Evolutionary conservation across 2,113 vertebrate genomes (phyloP).

Genomic region (Clinocottus analis): DNA sequence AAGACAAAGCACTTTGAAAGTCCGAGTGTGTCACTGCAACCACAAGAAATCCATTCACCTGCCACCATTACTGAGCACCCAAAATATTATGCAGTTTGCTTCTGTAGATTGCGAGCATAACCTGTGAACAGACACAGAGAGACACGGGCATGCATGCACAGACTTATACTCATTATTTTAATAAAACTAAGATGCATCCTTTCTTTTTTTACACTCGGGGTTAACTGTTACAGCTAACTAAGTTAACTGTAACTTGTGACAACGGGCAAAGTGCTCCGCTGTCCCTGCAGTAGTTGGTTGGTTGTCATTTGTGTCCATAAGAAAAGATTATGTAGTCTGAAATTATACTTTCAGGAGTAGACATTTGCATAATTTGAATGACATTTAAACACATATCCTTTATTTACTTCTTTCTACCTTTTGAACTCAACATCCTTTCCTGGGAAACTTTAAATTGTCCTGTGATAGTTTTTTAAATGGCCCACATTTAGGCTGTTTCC

Average conservation of each 20-base stretch:
- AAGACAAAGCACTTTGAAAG: too few relatives aligned
- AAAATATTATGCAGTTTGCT: too few relatives aligned
- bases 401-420: not conserved
- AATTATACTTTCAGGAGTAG: not conserved
- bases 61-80: too few relatives aligned
- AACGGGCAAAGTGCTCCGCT: too few relatives aligned
- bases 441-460: slow-evolving; percentile 27
- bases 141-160: too few relatives aligned
- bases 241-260: too few relatives aligned
- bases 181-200: not conserved
- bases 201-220: not conserved
- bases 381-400: not conserved
- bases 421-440: not conserved
- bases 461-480: slow-evolving; percentile 23
- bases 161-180: not conserved
- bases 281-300: not conserved
- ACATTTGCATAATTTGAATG: not conserved
- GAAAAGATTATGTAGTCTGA: not conserved
- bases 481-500: slow-evolving; percentile 40
- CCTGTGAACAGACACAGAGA: too few relatives aligned
- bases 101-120: too few relatives aligned
- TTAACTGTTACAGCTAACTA: not conserved
- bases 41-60: too few relatives aligned
- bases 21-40: too few relatives aligned
- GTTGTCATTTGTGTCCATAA: not conserved